phyloP scores from a whole-genome alignment of 2,888 invertebrate genomes.

The Bombylius major region DNA sequence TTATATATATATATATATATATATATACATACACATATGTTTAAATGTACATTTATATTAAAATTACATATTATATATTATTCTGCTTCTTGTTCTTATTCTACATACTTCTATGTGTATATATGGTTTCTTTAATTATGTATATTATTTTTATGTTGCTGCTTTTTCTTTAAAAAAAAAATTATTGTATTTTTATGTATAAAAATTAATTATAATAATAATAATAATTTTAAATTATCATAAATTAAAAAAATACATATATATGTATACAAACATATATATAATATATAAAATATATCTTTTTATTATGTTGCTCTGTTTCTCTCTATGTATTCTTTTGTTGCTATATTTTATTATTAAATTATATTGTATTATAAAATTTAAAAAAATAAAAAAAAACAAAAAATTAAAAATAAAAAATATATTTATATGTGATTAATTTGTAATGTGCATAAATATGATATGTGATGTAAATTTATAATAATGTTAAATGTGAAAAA shows the following conservation, averaged over 20 bases:
- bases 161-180: neutral
- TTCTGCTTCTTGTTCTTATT: neutral
- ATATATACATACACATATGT: neutral
- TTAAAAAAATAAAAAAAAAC: no score
- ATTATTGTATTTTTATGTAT: no score
- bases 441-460: no score
- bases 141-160: slow-evolving; percentile 12
- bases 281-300: slow-evolving; percentile 5
- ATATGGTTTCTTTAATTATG: neutral
- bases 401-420: neutral
- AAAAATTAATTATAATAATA: neutral
- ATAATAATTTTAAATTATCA: neutral
- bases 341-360: neutral
- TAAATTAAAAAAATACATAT: slow-evolving; percentile 4
- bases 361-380: no score
- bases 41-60: no score
- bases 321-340: slow-evolving; percentile 18
- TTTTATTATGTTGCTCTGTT: no score
- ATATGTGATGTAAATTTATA: no score
- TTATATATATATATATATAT: neutral
- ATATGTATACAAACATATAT: neutral
- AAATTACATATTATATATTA: no score
- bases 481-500: no score
- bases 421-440: neutral
- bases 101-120: neutral